Conservation (phyloP, 2,888 invertebrate genomes). For the Drosophila neutralis region DNA sequence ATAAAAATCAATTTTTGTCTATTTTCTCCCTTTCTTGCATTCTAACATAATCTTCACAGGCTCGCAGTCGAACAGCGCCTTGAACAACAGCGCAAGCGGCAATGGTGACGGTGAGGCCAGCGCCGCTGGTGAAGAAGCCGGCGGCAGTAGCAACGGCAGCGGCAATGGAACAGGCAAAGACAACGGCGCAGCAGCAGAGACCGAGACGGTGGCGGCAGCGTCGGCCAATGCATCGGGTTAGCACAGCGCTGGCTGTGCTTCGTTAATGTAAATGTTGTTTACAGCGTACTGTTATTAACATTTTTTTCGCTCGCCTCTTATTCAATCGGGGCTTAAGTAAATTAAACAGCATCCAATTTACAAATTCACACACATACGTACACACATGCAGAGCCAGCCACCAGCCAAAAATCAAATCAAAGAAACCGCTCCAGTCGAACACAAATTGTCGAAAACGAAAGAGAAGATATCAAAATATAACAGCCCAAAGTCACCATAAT, state of each 20-base stretch:
- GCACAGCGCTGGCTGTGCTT: constrained; percentile 29
- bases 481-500: constrained; percentile 3
- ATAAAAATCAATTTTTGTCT: constrained; percentile 25
- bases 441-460: background rate
- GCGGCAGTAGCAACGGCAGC: constrained; percentile 22
- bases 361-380: constrained; percentile 29
- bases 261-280: constrained; percentile 71
- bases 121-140: constrained; percentile 22
- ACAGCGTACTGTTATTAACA: constrained; percentile 63
- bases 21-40: constrained; percentile 20
- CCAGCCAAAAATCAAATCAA: background rate
- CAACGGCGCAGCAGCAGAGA: constrained; percentile 23
- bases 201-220: constrained; percentile 10
- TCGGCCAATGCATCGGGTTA: constrained; percentile 34
- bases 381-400: constrained; percentile 9
- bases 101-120: constrained; percentile 39
- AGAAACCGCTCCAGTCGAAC: background rate
- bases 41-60: constrained; percentile 45
- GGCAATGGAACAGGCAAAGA: constrained; percentile 18
- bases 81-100: constrained; percentile 59
- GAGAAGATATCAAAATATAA: background rate
- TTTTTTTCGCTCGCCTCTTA: constrained; percentile 54
- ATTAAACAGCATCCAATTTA: constrained; percentile 37
- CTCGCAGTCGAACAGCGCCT: constrained; percentile 73
- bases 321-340: constrained; percentile 35